Base-by-base conservation (phyloP, 2,888 invertebrate species). In the Eristalinus sepulchralis region DNA sequence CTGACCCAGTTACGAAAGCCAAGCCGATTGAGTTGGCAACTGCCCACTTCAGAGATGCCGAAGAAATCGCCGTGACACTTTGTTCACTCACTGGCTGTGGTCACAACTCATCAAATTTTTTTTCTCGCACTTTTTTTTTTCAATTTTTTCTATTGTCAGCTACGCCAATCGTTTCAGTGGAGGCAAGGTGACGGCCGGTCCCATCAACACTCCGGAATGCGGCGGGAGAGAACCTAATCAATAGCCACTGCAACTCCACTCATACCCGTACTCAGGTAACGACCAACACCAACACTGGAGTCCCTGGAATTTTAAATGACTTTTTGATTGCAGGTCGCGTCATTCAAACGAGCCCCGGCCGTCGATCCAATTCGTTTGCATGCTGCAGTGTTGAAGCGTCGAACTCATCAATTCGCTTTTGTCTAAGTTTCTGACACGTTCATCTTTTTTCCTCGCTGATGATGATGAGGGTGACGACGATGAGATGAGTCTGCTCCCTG, bases 261-360 rank as follows among this genome's bases (percentile, higher is more conserved):
- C 27, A 47, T 17, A 17, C 47, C 17, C 17, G 8, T 17, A 17
- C 39, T 1, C 31, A 60, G 31, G 24, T 60, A 60, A 31, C 17
- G 27, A 27, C 2, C 27, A 27, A 27, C 27, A 27, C 27, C 2
- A 27, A 27, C 27, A 27, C 31, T 17, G 24, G 20, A n/a, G 60
- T 39, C 39, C 6, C 5, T 64, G 36, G n/a, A 27, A 66, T 66
- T 53, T 53, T n/a, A 66, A 55, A 67, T 53, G 10, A 13, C n/a
- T 31, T 66, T 75, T 57, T 59, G 6, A 64, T 66, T 75, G 27
- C 75, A 75, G 66, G n/a, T 57, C 76, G 24, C 11, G 60, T 17
- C 72, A 72, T 36, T 33, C 31, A 62, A 33, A 33, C 17, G 62
- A 17, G n/a, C 36, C 17, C 36, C 60, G 24, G 33, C 17, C 33